Conservation (phyloP, 2,797 vertebrate species). For the Microchirus variegatus region DNA sequence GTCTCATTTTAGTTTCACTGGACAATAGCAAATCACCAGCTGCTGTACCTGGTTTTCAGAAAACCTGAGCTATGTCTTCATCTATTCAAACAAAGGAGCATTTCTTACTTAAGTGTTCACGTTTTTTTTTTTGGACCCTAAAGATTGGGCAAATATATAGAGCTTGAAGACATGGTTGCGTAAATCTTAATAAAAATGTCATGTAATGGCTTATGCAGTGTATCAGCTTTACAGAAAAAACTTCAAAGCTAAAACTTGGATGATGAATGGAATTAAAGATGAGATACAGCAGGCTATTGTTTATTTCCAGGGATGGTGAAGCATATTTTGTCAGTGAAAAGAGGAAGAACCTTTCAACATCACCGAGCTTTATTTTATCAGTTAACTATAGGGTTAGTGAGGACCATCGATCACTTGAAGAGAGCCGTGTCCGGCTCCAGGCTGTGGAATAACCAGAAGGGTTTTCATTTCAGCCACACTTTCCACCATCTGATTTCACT, state of each 20-base stretch:
- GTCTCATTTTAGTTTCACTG: not conserved
- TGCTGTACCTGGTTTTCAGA: too few species aligned
- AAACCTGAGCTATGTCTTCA: not conserved
- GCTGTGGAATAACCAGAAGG: conserved; percentile 7
- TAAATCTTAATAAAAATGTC: conserved; percentile 49
- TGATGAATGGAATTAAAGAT: conserved; percentile 52
- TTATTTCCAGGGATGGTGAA: conserved; percentile 26
- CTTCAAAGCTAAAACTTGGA: conserved; percentile 32
- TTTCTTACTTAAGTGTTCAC: too few species aligned
- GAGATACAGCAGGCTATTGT: conserved; percentile 34
- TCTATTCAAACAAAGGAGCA: not conserved
- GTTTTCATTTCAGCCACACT: conserved; percentile 25
- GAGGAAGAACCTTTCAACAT: conserved; percentile 17
- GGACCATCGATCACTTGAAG: conserved; percentile 27
- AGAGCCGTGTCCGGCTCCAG: conserved; percentile 7
- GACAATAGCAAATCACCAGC: conserved; percentile 6
- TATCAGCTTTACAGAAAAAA: conserved; percentile 28
- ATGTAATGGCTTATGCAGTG: conserved; percentile 18
- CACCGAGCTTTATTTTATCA: conserved; percentile 27
- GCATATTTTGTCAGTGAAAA: conserved; percentile 20
- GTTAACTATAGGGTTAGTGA: conserved; percentile 17
- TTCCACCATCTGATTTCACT: conserved; percentile 46
- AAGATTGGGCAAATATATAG: conserved; percentile 43
- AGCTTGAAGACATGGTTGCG: conserved; percentile 45
- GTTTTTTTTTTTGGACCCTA: too few species aligned